phyloP scores from a whole-genome alignment of 2,797 vertebrate genomes.

The Falco novaeseelandiae region DNA sequence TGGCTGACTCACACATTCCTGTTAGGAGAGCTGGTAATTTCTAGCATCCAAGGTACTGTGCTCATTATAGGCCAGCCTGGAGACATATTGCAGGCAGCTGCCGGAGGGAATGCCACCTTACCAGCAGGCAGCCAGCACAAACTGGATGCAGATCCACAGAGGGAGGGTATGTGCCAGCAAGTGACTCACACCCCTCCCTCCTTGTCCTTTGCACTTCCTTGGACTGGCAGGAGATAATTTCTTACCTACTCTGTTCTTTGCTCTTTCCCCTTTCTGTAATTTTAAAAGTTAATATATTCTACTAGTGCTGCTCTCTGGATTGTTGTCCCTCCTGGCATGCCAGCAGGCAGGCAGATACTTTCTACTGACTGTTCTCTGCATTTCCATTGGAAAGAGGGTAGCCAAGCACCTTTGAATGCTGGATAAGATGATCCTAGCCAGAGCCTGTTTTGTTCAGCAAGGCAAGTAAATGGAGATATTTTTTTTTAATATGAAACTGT shows the following conservation, averaged over 20 bases:
- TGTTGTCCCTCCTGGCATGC: background rate
- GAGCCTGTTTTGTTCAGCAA: background rate
- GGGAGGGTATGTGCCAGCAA: background rate
- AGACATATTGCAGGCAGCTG: background rate
- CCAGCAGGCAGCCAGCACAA: background rate
- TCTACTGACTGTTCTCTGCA: background rate
- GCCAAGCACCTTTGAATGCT: background rate
- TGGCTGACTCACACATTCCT: background rate
- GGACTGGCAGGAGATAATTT: background rate
- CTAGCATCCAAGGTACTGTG: background rate
- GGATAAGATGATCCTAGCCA: background rate
- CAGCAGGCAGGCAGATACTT: background rate
- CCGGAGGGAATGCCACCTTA: background rate
- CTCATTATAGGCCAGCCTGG: background rate
- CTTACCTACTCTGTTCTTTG: background rate
- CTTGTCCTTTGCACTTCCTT: background rate
- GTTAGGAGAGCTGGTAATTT: fast-evolving
- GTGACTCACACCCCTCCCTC: background rate
- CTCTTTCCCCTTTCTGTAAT: background rate
- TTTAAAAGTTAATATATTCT: background rate
- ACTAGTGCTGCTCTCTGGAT: background rate
- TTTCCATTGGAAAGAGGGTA: background rate
- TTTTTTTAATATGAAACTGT: background rate
- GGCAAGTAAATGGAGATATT: background rate
- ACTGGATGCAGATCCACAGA: background rate